phyloP scores from a whole-genome alignment of 2,797 vertebrate genomes.

The Malacoctenus gilli region DNA sequence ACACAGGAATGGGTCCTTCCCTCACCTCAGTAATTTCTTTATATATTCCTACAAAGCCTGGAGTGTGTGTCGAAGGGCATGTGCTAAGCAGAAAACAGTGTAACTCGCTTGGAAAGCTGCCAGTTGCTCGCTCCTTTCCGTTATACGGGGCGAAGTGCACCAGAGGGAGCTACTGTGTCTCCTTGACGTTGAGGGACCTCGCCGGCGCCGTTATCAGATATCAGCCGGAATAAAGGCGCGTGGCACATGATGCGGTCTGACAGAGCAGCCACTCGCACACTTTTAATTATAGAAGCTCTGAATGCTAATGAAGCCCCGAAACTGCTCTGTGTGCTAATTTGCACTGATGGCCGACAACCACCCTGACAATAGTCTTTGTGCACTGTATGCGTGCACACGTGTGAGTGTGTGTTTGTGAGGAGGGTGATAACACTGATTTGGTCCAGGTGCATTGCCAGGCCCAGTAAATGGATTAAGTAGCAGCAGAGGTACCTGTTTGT shows the following conservation, averaged over 20 bases:
- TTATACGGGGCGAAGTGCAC: neutral
- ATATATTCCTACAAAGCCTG: neutral
- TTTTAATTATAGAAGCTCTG: slow-evolving; percentile 47
- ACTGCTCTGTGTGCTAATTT: slow-evolving; percentile 70
- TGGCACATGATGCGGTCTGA: slow-evolving; percentile 6
- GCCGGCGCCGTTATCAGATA: slow-evolving; percentile 5
- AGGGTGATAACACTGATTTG: slow-evolving; percentile 40
- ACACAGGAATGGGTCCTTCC: no score
- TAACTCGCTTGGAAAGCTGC: neutral
- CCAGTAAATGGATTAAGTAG: slow-evolving; percentile 36
- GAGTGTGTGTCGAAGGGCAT: neutral
- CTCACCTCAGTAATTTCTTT: no score
- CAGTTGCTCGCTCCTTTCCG: neutral
- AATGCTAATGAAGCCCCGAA: slow-evolving; percentile 64
- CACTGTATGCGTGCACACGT: slow-evolving; percentile 11
- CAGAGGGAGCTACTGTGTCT: slow-evolving; percentile 2
- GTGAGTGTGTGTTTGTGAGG: neutral
- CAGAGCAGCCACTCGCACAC: slow-evolving; percentile 23
- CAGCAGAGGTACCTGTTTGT: slow-evolving; percentile 13
- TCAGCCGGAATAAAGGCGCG: slow-evolving; percentile 9
- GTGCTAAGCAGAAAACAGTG: neutral
- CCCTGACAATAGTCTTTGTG: slow-evolving; percentile 61
- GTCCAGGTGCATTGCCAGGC: slow-evolving; percentile 34
- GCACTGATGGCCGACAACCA: slow-evolving; percentile 50
- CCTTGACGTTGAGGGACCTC: neutral